Conservation (phyloP, 2,797 vertebrate genomes). For the Rhinogobio ventralis region DNA sequence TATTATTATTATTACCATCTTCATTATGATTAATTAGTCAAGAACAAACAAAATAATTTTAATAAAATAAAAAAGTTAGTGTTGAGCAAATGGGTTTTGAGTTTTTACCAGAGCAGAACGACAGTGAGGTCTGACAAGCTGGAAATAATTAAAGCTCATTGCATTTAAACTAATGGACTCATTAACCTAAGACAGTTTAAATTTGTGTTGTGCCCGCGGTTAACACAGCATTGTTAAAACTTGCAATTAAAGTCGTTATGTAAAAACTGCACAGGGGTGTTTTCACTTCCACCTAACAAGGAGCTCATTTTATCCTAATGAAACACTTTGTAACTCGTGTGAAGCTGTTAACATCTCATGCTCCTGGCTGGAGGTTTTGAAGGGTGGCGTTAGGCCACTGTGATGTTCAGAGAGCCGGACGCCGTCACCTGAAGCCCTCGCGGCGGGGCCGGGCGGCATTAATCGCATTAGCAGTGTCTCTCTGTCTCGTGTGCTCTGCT, state of each 20-base stretch:
- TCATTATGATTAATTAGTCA: neutral
- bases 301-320: slow-evolving; percentile 3
- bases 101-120: slow-evolving; percentile 10
- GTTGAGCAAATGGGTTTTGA: neutral
- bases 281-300: neutral
- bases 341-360: slow-evolving; percentile 6
- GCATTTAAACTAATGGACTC: slow-evolving; percentile 26
- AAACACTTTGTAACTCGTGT: neutral
- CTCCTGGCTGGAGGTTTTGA: slow-evolving; percentile 57
- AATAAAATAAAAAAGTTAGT: neutral
- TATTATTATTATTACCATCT: too few species aligned
- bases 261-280: slow-evolving; percentile 3
- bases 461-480: slow-evolving; percentile 78
- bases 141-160: slow-evolving; percentile 18
- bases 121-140: slow-evolving; percentile 12
- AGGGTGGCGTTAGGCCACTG: slow-evolving; percentile 58
- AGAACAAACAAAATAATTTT: neutral
- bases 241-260: neutral
- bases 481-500: slow-evolving; percentile 6
- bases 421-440: slow-evolving; percentile 57
- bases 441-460: slow-evolving; percentile 69
- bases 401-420: slow-evolving; percentile 57
- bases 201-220: slow-evolving; percentile 4
- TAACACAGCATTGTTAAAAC: slow-evolving; percentile 25
- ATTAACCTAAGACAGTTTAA: slow-evolving; percentile 26